Percentiles rank a stretch among this genome's conserved stretches.
Evolutionary conservation across 2,888 invertebrate genomes (phyloP).

Genomic region (Cyaniris semiargus): DNA sequence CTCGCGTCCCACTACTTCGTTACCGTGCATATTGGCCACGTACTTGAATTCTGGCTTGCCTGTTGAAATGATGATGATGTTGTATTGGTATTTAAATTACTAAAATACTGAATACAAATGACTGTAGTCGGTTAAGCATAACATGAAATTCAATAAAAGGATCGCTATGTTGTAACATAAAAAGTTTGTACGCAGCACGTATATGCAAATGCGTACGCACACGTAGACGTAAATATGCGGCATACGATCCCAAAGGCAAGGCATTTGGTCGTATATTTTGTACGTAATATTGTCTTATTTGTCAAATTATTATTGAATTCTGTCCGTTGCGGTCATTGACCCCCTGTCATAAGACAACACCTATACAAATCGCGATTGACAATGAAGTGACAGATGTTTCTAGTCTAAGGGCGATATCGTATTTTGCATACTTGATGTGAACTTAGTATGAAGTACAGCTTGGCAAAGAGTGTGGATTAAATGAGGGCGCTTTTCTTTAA

Average conservation of each 20-base stretch:
- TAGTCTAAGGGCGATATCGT: too few relatives aligned
- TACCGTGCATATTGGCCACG: constrained; percentile 98
- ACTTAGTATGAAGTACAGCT: too few relatives aligned
- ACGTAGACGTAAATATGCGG: not conserved
- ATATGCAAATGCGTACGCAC: constrained; percentile 2
- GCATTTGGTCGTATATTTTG: not conserved
- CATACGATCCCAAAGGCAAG: not conserved
- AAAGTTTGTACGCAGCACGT: not conserved
- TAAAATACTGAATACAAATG: not conserved
- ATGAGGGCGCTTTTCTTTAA: too few relatives aligned
- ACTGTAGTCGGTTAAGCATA: too few relatives aligned
- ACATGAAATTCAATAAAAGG: not conserved
- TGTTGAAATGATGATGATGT: constrained; percentile 41
- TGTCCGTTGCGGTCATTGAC: too few relatives aligned
- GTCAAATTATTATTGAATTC: too few relatives aligned
- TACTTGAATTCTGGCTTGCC: constrained; percentile 99
- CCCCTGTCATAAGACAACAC: too few relatives aligned
- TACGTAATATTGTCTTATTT: not conserved
- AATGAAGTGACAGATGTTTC: too few relatives aligned
- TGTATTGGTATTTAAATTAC: not conserved
- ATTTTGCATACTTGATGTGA: too few relatives aligned
- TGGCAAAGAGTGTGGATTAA: too few relatives aligned
- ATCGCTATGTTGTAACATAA: not conserved
- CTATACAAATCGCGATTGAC: too few relatives aligned
- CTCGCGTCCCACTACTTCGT: constrained; percentile 98